Evolutionary conservation across 2,888 invertebrate species (phyloP), one percentile per base, ranked within the genome.

Genomic region (Eudasyphora cyanicolor): DNA sequence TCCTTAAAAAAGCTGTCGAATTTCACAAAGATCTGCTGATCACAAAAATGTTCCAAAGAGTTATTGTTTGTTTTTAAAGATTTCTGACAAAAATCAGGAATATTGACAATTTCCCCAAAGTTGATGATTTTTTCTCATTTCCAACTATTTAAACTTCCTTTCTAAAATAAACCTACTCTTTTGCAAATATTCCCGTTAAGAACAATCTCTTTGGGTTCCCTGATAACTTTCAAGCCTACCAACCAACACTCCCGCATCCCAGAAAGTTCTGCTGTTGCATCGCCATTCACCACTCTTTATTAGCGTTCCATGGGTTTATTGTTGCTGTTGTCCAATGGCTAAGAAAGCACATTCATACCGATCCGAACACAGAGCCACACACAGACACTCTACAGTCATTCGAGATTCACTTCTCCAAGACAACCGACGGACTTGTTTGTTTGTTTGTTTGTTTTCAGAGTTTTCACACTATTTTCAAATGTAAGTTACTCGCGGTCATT

Each of bases 101-200:
- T n/a, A n/a, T n/a, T n/a, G n/a, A n/a, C n/a, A n/a, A n/a, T n/a
- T n/a, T n/a, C n/a, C n/a, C n/a, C n/a, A n/a, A n/a, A n/a, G n/a
- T n/a, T n/a, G n/a, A n/a, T n/a, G n/a, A n/a, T n/a, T n/a, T n/a
- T n/a, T n/a, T n/a, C n/a, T n/a, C n/a, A n/a, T n/a, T n/a, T n/a
- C n/a, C 98, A 98, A 92, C 14, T 12, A 45, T 45, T 45, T 45
- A 4, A n/a, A 7, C 45, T 45, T 45, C n/a, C 45, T n/a, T 45
- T 45, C n/a, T n/a, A 6, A 45, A 45, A 45, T n/a, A 2, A n/a
- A 3, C 45, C 45, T 45, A 4, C n/a, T 3, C 14, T 45, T 45
- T 45, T 14, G 14, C 7, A 45, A n/a, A 1, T n/a, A 3, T 2
- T n/a, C 45, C 14, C 45, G 2, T n/a, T 45, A n/a, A 67, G 67